Percentiles rank a stretch among this genome's conserved stretches.
These are phyloP conservation scores for Hermaeophaga mercurialis DNA, from an alignment of 2,888 invertebrate species.

Conservation along the genomic window DNA sequence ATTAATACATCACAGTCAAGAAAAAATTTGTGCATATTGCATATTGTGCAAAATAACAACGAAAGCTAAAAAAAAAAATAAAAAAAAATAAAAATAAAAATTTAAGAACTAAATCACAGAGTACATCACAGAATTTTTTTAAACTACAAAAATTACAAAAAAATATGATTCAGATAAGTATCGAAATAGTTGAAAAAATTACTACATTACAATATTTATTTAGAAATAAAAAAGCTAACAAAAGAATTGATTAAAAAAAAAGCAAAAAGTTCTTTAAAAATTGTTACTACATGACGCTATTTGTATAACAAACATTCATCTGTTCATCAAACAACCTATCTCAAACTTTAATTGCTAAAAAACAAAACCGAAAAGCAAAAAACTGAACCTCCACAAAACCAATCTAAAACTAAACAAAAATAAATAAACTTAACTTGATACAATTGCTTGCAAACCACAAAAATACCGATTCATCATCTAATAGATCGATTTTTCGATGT, in stretches of 20 bases:
- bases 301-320: not conserved
- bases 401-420: slow-evolving; percentile 9
- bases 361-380: not conserved
- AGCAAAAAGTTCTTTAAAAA: not conserved
- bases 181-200: not conserved
- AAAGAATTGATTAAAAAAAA: not conserved
- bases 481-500: slow-evolving; percentile 11
- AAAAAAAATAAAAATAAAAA: not conserved
- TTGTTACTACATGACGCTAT: not conserved
- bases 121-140: slow-evolving; percentile 3
- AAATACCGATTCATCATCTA: not conserved
- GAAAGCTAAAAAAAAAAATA: slow-evolving; percentile 1
- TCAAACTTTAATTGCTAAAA: not conserved
- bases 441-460: slow-evolving; percentile 26
- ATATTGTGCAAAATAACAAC: slow-evolving; percentile 21
- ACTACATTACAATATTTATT: not conserved
- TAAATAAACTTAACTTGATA: slow-evolving; percentile 15
- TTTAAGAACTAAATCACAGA: not conserved
- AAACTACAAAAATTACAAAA: no score
- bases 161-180: no score
- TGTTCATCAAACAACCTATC: not conserved
- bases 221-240: no score
- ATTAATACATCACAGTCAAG: slow-evolving; percentile 27
- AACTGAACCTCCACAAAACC: slow-evolving; percentile 2
- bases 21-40: no score